phyloP scores from a whole-genome alignment of 2,113 vertebrate species.

The Phylloscopus trochiloides region DNA sequence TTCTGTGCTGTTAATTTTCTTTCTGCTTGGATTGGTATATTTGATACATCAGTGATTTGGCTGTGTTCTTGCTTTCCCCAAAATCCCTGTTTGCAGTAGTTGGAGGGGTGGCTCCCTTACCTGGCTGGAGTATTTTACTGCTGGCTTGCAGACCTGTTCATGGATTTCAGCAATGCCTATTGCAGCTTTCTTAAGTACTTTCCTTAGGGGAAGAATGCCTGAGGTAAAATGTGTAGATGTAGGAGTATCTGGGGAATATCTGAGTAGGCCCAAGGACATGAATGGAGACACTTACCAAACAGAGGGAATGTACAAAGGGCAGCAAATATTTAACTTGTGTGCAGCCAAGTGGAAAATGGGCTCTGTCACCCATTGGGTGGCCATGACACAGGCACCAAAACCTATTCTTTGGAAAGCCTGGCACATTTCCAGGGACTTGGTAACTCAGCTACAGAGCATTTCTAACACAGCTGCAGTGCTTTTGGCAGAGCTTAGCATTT shows the following conservation, averaged over 20 bases:
- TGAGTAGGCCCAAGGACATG: not conserved
- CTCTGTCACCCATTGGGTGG: not conserved
- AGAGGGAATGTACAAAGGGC: not conserved
- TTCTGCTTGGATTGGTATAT: not conserved
- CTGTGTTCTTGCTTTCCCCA: not conserved
- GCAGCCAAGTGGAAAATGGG: not conserved
- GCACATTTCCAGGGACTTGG: not conserved
- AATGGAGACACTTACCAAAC: not conserved
- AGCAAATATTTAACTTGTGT: not conserved
- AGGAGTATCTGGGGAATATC: not conserved
- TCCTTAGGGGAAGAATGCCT: not conserved
- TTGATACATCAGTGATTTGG: not conserved
- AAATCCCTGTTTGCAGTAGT: not conserved
- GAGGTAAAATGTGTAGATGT: not conserved
- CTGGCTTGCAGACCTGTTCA: not conserved
- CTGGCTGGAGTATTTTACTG: not conserved
- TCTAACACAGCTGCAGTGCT: not conserved
- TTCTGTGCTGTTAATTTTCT: not conserved
- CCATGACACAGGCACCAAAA: not conserved
- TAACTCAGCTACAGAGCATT: not conserved
- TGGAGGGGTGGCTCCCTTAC: not conserved
- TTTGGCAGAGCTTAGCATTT: not conserved
- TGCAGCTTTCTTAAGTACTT: not conserved
- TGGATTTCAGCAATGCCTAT: not conserved
- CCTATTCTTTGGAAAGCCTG: not conserved